Evolutionary conservation across 2,888 invertebrate genomes (phyloP), one percentile per base, ranked within the genome.

Genomic region (Microplitis manilae): DNA sequence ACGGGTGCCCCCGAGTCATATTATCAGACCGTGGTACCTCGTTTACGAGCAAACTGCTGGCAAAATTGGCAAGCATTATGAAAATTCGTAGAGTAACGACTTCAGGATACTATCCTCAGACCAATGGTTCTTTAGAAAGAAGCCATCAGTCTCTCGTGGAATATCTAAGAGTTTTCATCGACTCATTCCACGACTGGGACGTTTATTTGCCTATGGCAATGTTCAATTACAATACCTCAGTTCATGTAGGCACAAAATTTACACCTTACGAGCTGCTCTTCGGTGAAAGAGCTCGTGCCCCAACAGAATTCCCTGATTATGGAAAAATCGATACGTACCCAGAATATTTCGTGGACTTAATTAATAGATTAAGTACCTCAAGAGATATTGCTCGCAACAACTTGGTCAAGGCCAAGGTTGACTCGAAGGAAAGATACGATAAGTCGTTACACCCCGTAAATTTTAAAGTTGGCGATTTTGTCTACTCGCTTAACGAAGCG

Each of bases 21-120:
- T 1, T 20, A 20, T 20, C 20, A 20, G 20, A 20, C 13, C 38
- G 62, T 9, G 73, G 73, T 2, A 50, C 73, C 1, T 68, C 41
- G 40, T 78, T 78, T 30, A 73, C 70, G 1, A 73, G 77, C 6
- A 50, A 70, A 60, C 38, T 78, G 1, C 41, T 79, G 59, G 64
- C 39, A 9, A 60, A 77, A 65, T 2, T 79, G 1, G 38, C 64
- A 6, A 68, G 61, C n/a, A 75, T 69, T 15, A 13, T 65, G 7
- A 30, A 30, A 5, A 65, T 65, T 9, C 15, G 13, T 5, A 17
- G 65, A 13, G 65, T 65, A 5, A 13, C 30, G 1, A 65, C 65
- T 9, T 65, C 65, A 0, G 69, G 59, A 2, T 73, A 73, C 20
- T 68, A 62, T 5, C 76, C 68, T n/a, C 72, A 76, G 39, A 13